Evolutionary conservation across 2,797 vertebrate genomes (phyloP).

Genomic region (Luscinia luscinia): DNA sequence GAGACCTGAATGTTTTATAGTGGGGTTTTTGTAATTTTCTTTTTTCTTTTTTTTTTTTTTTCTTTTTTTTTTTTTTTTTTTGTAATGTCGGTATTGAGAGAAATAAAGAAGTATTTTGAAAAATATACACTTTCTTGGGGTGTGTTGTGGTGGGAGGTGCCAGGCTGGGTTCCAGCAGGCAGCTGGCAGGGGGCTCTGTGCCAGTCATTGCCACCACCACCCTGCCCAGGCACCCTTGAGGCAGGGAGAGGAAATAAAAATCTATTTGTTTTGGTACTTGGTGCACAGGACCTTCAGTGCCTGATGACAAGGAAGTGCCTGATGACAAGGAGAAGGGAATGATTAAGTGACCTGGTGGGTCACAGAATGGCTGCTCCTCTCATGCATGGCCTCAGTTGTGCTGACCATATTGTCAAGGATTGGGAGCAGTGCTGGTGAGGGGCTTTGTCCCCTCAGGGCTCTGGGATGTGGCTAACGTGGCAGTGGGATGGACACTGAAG

Average conservation of each 20-base stretch:
- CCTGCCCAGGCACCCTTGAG: background rate
- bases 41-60: conserved; percentile 19
- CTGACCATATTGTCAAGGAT: background rate
- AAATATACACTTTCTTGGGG: background rate
- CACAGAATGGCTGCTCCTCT: background rate
- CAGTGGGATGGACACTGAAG: too few species aligned
- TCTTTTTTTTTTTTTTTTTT: conserved; percentile 38
- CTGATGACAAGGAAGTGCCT: background rate
- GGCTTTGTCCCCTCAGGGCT: background rate
- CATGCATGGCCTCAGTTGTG: rapidly evolving
- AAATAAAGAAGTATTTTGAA: conserved; percentile 78
- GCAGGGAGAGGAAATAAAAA: background rate
- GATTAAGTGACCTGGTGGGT: rapidly evolving
- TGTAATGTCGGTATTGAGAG: conserved; percentile 78
- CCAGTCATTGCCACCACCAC: rapidly evolving
- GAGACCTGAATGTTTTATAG: conserved; percentile 81
- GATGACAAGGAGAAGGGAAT: background rate
- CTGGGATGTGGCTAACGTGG: rapidly evolving
- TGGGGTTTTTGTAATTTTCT: conserved; percentile 69
- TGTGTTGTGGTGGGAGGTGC: too few species aligned
- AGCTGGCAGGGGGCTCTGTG: rapidly evolving
- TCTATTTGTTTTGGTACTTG: background rate
- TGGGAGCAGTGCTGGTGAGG: rapidly evolving
- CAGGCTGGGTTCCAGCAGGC: background rate
- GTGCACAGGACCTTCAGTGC: background rate